Conservation (phyloP, 2,888 invertebrate species). For the Leptopterna dolabrata region DNA sequence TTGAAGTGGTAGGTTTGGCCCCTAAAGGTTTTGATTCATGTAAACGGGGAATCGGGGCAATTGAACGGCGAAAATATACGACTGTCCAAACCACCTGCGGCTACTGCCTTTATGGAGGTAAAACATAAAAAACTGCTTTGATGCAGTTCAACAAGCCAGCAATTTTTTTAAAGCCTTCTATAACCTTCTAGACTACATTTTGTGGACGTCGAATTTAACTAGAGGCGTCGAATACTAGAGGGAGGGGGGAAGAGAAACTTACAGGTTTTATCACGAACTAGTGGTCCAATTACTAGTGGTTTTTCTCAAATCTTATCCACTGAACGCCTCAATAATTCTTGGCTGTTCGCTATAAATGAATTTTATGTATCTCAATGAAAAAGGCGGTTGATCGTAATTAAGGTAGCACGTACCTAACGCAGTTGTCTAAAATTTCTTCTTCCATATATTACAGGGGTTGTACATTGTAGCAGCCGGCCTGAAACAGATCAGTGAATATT, state of each 20-base stretch:
- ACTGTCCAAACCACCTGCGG: neutral
- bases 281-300: no score
- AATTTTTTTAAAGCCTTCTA: no score
- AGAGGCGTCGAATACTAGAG: no score
- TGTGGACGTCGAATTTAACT: no score
- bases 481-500: neutral
- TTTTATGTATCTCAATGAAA: no score
- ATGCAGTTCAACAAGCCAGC: no score
- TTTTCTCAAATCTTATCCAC: no score
- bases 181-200: no score
- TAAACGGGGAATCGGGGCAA: neutral
- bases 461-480: constrained; percentile 27
- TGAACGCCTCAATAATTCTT: no score
- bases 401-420: constrained; percentile 29
- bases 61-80: neutral
- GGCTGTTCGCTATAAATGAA: no score
- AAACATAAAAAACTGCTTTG: neutral
- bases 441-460: constrained; percentile 41
- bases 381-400: neutral
- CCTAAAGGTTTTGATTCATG: neutral
- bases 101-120: neutral
- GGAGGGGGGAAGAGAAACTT: no score
- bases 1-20: neutral
- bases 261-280: no score
- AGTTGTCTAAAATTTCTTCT: constrained; percentile 36